Evolutionary conservation across 2,888 invertebrate species (phyloP).

Genomic region (Neoscelio sp.): DNA sequence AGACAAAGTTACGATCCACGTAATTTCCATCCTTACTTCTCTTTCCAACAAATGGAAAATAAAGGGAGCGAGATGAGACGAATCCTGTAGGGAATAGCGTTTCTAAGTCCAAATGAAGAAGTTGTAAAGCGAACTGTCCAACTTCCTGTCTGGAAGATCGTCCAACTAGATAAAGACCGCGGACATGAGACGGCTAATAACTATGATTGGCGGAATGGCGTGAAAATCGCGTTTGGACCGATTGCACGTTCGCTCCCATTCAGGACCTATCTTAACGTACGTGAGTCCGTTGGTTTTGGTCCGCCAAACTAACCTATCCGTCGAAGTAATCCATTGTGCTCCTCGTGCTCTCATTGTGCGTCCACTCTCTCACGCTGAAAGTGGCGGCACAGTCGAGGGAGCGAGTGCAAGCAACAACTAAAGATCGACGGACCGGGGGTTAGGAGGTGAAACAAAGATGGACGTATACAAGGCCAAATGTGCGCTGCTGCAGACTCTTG

Average conservation of each 20-base stretch:
- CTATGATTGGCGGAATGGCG: slow-evolving; percentile 56
- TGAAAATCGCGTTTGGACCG: slow-evolving; percentile 69
- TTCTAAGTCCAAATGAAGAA: too few relatives aligned
- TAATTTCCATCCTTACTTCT: too few relatives aligned
- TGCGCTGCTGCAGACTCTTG: slow-evolving; percentile 52
- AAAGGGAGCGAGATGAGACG: too few relatives aligned
- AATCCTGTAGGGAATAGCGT: too few relatives aligned
- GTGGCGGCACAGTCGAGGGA: slow-evolving; percentile 68
- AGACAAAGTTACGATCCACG: too few relatives aligned
- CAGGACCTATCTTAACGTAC: slow-evolving; percentile 82
- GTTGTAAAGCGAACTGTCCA: too few relatives aligned
- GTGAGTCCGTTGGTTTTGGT: slow-evolving; percentile 76
- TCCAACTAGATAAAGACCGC: slow-evolving; percentile 28
- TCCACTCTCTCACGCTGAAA: slow-evolving; percentile 79
- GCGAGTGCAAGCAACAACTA: slow-evolving; percentile 69
- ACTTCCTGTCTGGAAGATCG: too few relatives aligned
- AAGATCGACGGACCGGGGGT: slow-evolving; percentile 56
- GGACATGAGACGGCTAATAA: slow-evolving; percentile 32
- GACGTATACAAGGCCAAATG: slow-evolving; percentile 36
- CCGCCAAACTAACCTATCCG: slow-evolving; percentile 81
- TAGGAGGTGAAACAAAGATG: slow-evolving; percentile 17
- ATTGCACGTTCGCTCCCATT: slow-evolving; percentile 72
- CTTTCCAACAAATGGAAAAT: too few relatives aligned
- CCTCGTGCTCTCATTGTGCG: slow-evolving; percentile 78
- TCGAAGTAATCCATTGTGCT: slow-evolving; percentile 81